Percentiles rank a stretch among this genome's conserved stretches.
phyloP scores from a whole-genome alignment of 2,888 invertebrate species.

The Muschampia plurimacula region DNA sequence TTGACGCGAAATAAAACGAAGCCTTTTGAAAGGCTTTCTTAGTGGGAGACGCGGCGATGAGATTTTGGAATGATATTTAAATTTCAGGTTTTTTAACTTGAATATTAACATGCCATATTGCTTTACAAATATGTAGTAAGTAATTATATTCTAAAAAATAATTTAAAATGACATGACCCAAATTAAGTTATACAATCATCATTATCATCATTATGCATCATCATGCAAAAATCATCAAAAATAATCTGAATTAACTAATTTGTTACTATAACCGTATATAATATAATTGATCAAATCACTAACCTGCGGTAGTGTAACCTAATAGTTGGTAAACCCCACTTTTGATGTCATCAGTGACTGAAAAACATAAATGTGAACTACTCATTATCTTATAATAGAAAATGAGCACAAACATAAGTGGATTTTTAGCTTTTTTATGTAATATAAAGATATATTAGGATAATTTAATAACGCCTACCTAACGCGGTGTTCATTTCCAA shows the following conservation, averaged over 20 bases:
- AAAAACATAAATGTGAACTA: no score
- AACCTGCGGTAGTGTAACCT: no score
- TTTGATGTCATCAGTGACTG: not conserved
- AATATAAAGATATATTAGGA: slow-evolving; percentile 26
- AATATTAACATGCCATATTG: not conserved
- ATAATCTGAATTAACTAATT: no score
- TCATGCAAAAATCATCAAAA: no score
- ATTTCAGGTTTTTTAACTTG: slow-evolving; percentile 43
- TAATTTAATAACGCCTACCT: slow-evolving; percentile 70
- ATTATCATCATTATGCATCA: no score
- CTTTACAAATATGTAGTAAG: no score
- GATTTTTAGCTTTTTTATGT: not conserved
- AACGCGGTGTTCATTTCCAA: slow-evolving; percentile 63
- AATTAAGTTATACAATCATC: no score
- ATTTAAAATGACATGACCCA: no score
- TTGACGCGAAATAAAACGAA: slow-evolving; percentile 84
- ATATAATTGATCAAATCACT: no score
- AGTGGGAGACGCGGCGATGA: slow-evolving; percentile 68
- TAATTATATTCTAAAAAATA: no score
- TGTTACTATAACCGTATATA: no score
- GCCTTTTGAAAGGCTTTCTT: slow-evolving; percentile 72
- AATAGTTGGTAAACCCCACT: no score
- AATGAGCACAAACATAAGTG: not conserved
- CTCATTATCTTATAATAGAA: not conserved
- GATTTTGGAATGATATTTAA: slow-evolving; percentile 61